Base-by-base conservation (phyloP, 2,113 vertebrate species). In the Platanista minor region DNA sequence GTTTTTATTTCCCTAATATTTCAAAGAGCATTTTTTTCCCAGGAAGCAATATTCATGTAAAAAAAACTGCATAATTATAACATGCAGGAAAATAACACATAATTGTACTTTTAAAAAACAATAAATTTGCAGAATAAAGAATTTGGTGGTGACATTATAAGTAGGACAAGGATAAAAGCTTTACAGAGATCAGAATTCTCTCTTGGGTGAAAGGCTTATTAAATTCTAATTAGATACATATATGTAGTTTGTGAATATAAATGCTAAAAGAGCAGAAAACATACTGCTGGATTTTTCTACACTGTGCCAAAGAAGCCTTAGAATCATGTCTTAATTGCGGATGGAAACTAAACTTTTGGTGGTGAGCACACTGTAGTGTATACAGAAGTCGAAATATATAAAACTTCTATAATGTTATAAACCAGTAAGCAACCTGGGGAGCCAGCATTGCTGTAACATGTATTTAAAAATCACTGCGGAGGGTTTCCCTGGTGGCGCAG, bases 221-320 rank as follows among this genome's bases (percentile, higher is more conserved):
- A 96, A 92, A 78, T 66, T 96, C 43, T 85, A 67, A 96, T 96
- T 97, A 96, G 96, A 85, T 81, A 92, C 64, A 96, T 85, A 74
- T 78, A 90, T 77, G 83, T 94, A 95, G 43, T 43, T 89, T 87
- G 46, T 90, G 66, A 96, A 41, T 95, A 96, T 85, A 95, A 93
- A 71, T 94, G 1, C 54, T 90, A 62, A 87, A 84, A 27, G 12
- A 78, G 23, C 46, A 49, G 71, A 74, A 96, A 90, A 67, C 71
- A 81, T 3, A 57, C 27, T 41, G 33, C 64, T 94, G 39, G 41
- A 67, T 83, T 84, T 94, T 83, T 96, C 54, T 86, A 57, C 84
- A 25, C 69, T 91, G 11, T 66, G 29, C 14, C 46, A 39, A 90
- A 90, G 14, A 92, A 90, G 41, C 3, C 13, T 89, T 87, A 57